Base-by-base conservation (phyloP, 2,888 invertebrate genomes). In the Calameuta filiformis region DNA sequence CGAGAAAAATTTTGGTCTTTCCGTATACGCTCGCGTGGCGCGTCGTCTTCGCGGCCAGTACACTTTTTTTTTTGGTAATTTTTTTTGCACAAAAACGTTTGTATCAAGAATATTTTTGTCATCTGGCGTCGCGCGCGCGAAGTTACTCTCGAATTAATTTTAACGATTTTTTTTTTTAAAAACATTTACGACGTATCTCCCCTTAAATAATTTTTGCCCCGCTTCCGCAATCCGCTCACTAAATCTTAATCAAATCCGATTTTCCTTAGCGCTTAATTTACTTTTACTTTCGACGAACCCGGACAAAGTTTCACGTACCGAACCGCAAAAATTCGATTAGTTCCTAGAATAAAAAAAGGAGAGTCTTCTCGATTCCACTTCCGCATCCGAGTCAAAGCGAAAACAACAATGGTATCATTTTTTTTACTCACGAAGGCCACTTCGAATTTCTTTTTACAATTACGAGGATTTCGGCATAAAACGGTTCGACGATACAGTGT, bases 31-130 rank as follows among this genome's bases (percentile, higher is more conserved):
- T 34, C 71, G 34, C 56, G 56, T 56, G 23, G 23, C 56, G 0
- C 56, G 56, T 56, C 23, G 1, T 56, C 56, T 15, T 23, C 23
- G 56, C 56, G 56, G 23, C 23, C 56, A 23, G 56, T 56, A 56
- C 23, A 56, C 56, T 40, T 40, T 56, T 56, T 56, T 69, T 71
- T 71, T 71, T 71, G 12, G 33, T 71, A 71, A 71, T 71, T 71
- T 71, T 37, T 56, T 71, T 71, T 71, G 86, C 89, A 85, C 87
- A 90, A 91, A 91, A 90, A 88, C 88, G 83, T 84, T 90, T 87
- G 87, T 91, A 91, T 91, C 91, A 91, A 91, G 91, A 91, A 91
- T 91, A 91, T 90, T 81, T 85, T 87, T 85, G 84, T 83, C 85
- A 82, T 77, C 69, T 83, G 35, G 37, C 76, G 75, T 73, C 23